Evolutionary conservation across 2,113 vertebrate species (phyloP), one percentile per base, ranked within the genome.

Genomic region (Takifugu bimaculatus): DNA sequence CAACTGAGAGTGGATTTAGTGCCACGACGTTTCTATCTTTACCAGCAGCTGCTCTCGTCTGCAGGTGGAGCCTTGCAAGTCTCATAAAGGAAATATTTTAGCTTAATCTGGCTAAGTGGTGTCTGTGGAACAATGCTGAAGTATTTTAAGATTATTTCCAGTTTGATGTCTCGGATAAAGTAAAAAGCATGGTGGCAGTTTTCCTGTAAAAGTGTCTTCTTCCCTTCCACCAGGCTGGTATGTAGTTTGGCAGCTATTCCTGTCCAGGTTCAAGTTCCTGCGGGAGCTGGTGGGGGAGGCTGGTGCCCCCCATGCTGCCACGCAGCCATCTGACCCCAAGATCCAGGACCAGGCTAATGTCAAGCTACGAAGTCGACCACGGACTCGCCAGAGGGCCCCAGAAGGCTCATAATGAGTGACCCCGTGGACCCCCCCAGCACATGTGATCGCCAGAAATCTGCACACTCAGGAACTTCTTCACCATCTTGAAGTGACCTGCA

Each of bases 261-360:
- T 99, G 75, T 98, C 95, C 32, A 98, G 97, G 89, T 99, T 99
- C 89, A 98, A 98, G 87, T 99, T 99, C 89, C 90, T 98, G 68
- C 92, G 96, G 26, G 96, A 99, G 77, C 87, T 98, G 10, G 90
- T 99, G 32, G 95, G 96, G 11, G 96, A 99, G 43, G 93, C 93
- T 0, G 88, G 93, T 20, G 94, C 96, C 50, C 94, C 95, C 0
- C 94, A 92, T 70, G 92, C 92, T 20, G 94, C 96, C 70, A 90
- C 84, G 4, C 93, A 95, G 54, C 90, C 92, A 35, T 83, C 93
- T n/a, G 92, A 95, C 65, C 45, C 92, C 27, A 93, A 93, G 84
- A 76, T 81, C 0, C 93, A 95, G 3, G 90, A 90, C 1, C 79
- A 92, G 12, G 61, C 80, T 3, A 80, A 85, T 0, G 72, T 83